Evolutionary conservation across 2,113 vertebrate genomes (phyloP), one percentile per base, ranked within the genome.

Genomic region (Sinosuthora webbiana): DNA sequence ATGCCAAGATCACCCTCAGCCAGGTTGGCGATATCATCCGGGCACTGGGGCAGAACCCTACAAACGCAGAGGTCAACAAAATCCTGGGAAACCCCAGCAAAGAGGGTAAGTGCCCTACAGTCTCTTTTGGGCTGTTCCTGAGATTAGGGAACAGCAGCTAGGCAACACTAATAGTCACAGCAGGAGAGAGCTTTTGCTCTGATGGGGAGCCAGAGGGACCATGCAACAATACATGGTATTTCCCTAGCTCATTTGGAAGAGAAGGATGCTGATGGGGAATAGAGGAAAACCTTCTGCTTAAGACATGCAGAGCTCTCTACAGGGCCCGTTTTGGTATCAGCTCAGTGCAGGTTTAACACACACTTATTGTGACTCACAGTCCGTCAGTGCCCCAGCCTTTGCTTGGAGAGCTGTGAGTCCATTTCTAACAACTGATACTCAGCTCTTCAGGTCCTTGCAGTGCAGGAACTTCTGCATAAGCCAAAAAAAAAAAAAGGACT

Each of bases 31-130:
- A 99, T 84, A 98, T 99, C 94, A 98, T 99, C 97, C 98, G 99
- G 22, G 99, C 99, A 4, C 98, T 99, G 95, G 99, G 99, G 89
- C 99, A 99, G 98, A 99, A 99, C 97, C 99, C 99, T 62, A 99
- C 99, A 96, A 99, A 99, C 98, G 97, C 98, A 25, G 98, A 98
- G 24, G 94, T 99, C 83, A 97, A 81, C 70, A 98, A 98, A 80
- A 99, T 99, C 55, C 98, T 99, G 96, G 99, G 99, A 52, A 98
- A 98, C 95, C 99, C 99, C 63, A 83, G 84, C 87, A 96, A 98
- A 31, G 99, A 99, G 11, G 99, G 99, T 99, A 95, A 98, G 93
- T 82, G 41, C 23, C 42, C 57, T 28, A 1, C 23, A 42, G n/a
- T 13, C 44, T 52, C 25, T 44, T 49, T 39, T 10, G 3, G 45